phyloP scores from a whole-genome alignment of 2,888 invertebrate genomes.

The Oscheius sp. region DNA sequence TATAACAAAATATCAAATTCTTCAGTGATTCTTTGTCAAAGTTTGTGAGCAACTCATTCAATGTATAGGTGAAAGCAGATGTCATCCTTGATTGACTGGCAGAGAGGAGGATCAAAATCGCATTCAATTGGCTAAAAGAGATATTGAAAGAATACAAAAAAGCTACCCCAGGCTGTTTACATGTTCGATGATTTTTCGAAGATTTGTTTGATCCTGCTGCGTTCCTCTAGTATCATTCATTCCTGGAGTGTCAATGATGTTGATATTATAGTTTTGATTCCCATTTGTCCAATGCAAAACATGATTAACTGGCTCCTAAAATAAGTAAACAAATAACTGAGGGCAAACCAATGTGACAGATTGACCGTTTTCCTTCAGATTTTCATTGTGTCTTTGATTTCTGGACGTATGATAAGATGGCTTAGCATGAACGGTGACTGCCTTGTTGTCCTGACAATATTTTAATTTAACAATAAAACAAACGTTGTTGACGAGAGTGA shows the following conservation, averaged over 20 bases:
- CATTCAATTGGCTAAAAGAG: conserved; percentile 32
- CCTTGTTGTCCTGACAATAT: neutral
- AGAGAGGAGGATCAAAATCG: conserved; percentile 43
- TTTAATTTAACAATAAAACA: neutral
- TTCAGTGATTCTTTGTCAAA: conserved; percentile 47
- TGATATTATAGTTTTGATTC: neutral
- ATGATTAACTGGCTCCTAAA: conserved; percentile 5
- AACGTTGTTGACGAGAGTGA: neutral
- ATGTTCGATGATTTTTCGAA: neutral
- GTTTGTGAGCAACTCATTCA: conserved; percentile 52
- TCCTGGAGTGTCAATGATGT: neutral
- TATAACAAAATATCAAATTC: conserved; percentile 58
- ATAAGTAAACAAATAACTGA: too few relatives aligned
- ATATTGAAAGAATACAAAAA: neutral
- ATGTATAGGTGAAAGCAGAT: conserved; percentile 45
- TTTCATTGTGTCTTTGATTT: neutral
- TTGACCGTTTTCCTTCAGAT: neutral
- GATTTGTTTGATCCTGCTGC: neutral
- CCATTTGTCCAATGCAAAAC: neutral
- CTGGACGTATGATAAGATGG: neutral
- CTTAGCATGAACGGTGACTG: neutral
- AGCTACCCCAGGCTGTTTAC: neutral
- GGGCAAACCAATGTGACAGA: neutral
- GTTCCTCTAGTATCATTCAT: neutral
- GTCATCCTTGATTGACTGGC: conserved; percentile 40